A percentile compares a stretch with the other conserved stretches of the same genome.
Evolutionary conservation across 2,113 vertebrate genomes (phyloP).

Genomic region (Amazona vittata): DNA sequence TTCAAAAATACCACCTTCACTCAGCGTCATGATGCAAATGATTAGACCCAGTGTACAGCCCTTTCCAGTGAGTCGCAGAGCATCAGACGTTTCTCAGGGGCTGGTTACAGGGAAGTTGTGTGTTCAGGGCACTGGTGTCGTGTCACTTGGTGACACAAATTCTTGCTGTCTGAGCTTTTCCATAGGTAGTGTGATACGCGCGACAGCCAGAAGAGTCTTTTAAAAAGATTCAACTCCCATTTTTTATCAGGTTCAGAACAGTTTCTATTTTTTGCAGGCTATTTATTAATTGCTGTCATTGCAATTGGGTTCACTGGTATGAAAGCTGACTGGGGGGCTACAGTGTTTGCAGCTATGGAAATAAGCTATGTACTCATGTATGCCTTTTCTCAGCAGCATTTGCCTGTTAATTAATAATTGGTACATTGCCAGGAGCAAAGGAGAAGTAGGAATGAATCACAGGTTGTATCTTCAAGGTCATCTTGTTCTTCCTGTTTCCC

Average conservation of each 20-base stretch:
- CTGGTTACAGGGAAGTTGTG: conserved; percentile 1
- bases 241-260: conserved; percentile 34
- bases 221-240: background rate
- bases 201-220: background rate
- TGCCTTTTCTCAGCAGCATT: background rate
- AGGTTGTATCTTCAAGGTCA: conserved; percentile 9
- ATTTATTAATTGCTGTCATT: background rate
- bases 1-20: background rate
- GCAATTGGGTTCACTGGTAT: background rate
- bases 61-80: background rate
- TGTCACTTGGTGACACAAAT: background rate
- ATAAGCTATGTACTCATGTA: background rate
- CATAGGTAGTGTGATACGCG: background rate
- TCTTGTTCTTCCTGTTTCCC: background rate
- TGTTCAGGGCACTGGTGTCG: background rate
- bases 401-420: conserved; percentile 51
- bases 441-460: background rate
- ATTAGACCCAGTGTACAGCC: background rate
- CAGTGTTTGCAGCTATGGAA: background rate
- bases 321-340: background rate
- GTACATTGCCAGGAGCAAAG: conserved; percentile 24
- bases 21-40: conserved; percentile 10
- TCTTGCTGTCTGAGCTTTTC: conserved; percentile 1
- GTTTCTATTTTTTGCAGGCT: background rate
- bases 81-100: conserved; percentile 5